Evolutionary conservation across 2,888 invertebrate genomes (phyloP), one percentile per base, ranked within the genome.

Genomic region (Crocallis elinguaria): DNA sequence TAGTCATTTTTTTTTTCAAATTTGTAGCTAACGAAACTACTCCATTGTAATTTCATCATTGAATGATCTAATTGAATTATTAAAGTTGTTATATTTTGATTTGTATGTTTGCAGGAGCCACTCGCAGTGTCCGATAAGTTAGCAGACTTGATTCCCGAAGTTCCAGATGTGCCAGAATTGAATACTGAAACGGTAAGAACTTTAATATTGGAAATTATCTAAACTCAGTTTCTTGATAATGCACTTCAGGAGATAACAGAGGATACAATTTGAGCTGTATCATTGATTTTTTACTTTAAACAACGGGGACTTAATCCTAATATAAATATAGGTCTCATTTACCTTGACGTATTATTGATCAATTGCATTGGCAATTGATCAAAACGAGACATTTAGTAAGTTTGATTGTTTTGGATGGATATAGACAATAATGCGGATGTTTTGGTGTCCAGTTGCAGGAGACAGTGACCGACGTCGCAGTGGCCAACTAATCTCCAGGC

Each of bases 141-240:
- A 66, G 81, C 86, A 19, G 90, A 88, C 55, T 71, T 90, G 69
- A 86, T 90, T 61, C 85, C 90, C 7, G 90, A 90, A 67, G 71
- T 89, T 45, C 86, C 90, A 38, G 78, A 83, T 62, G 79, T 90
- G 62, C 88, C 88, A 67, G 88, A 88, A 64, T 62, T 88, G 55
- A 86, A 83, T 64, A 84, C 83, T 50, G 88, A 88, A 76, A 77
- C 78, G 84, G 89, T 89, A 80, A 64, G 54, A 23, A 37, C 13
- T 9, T 23, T n/a, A 23, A 1, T 8, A 23, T 9, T 25, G 2
- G 19, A 25, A 25, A 25, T 9, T 2, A n/a, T 25, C n/a, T n/a
- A n/a, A n/a, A n/a, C n/a, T n/a, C n/a, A n/a, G n/a, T n/a, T n/a
- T n/a, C n/a, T n/a, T n/a, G n/a, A n/a, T n/a, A n/a, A n/a, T n/a